Base-by-base conservation (phyloP, 2,888 invertebrate species). In the Orthosia incerta region DNA sequence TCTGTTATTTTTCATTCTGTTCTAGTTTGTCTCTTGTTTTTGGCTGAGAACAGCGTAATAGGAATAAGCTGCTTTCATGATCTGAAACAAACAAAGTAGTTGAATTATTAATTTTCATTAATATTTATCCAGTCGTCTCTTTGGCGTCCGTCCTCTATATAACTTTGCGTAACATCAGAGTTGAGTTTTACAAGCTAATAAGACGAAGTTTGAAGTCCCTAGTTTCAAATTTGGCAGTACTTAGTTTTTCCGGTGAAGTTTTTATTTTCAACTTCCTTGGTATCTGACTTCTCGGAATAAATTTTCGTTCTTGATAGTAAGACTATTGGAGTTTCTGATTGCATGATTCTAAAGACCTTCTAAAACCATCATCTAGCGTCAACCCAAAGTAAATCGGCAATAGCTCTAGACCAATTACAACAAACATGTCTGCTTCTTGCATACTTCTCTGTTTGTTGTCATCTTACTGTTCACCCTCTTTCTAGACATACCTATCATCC, bases 21-120 rank as follows among this genome's bases (percentile, higher is more conserved):
- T 15, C 20, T 23, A 26, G 20, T 56, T 55, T 63, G 39, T 39
- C 39, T 76, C 69, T 60, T 70, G 51, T 61, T 71, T 89, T 76
- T 88, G 87, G 51, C 83, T 87, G 1, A 88, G 75, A 4, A 88
- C 81, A 20, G 87, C 85, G 50, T 88, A 87, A 53, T 86, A 88
- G 13, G 85, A 87, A 72, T 87, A 87, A 7, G 89, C 86, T 56
- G 83, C 86, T 76, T 85, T 86, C 91, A 96, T 91, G 70, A 96
- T 95, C 95, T 96, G 94, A 77, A 95, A 95, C 76, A 79, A 84
- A 82, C 73, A 84, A 77, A 75, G 53, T 74, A 46, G 26, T 51
- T 66, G 20, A 61, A 71, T 70, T 65, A 51, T 48, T 62, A 73
- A 79, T 60, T 59, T 55, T 57, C 62, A 66, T 66, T 70, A 45